These are phyloP conservation scores for Spialia ferax DNA, from an alignment of 2,888 invertebrate genomes.

Conservation along the genomic window DNA sequence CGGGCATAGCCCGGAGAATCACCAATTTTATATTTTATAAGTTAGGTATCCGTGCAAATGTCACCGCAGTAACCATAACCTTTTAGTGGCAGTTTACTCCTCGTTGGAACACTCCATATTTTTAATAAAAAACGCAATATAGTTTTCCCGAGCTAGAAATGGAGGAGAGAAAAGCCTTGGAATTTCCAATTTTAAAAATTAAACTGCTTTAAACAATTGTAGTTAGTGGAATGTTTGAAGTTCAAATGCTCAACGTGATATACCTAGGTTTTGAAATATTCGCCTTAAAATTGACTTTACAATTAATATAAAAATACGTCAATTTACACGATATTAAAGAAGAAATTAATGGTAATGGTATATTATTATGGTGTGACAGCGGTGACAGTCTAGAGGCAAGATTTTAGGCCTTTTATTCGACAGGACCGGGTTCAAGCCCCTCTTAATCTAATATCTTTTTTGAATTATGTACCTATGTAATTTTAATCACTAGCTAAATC, in stretches of 20 bases:
- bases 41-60: conserved; percentile 75
- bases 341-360: too few species aligned
- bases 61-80: conserved; percentile 83
- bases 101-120: conserved; percentile 79
- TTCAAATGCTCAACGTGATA: conserved; percentile 25
- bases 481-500: too few species aligned
- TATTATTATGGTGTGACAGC: too few species aligned
- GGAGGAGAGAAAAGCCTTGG: conserved; percentile 58
- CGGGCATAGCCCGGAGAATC: conserved; percentile 63
- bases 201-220: conserved; percentile 59
- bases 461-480: too few species aligned
- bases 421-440: too few species aligned
- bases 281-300: not conserved
- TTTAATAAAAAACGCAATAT: conserved; percentile 81
- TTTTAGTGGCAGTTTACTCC: conserved; percentile 81
- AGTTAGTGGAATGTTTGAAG: conserved; percentile 43
- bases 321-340: too few species aligned
- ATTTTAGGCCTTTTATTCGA: too few species aligned
- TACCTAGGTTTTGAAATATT: conserved; percentile 23
- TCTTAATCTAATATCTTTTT: too few species aligned
- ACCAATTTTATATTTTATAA: conserved; percentile 74
- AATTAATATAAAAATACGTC: too few species aligned
- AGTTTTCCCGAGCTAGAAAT: conserved; percentile 70
- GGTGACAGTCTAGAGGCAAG: too few species aligned
- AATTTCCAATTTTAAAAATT: conserved; percentile 74